These are phyloP conservation scores for Aleiodes alternator DNA, from an alignment of 2,888 invertebrate genomes.

Conservation along the genomic window DNA sequence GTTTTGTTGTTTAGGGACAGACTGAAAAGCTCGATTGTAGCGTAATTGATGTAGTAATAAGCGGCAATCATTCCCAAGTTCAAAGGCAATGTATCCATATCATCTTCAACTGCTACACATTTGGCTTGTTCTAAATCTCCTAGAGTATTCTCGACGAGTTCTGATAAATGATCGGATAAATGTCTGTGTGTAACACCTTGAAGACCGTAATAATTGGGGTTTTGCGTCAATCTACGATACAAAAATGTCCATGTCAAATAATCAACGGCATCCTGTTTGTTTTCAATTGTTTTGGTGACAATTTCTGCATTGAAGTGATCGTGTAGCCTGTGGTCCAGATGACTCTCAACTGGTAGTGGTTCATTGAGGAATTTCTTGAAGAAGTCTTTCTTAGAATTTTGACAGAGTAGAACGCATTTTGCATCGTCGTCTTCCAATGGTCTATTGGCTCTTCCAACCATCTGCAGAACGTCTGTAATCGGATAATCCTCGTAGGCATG, in stretches of 20 bases:
- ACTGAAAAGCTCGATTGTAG: slow-evolving; percentile 98
- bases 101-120: slow-evolving; percentile 98
- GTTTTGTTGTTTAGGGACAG: slow-evolving; percentile 97
- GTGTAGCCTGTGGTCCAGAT: slow-evolving; percentile 97
- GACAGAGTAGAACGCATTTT: slow-evolving; percentile 97
- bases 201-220: slow-evolving; percentile 99
- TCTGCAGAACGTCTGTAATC: slow-evolving; percentile 96
- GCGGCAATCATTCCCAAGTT: slow-evolving; percentile 99
- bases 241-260: slow-evolving; percentile 99
- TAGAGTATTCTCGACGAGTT: slow-evolving; percentile 96
- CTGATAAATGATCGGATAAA: slow-evolving; percentile 98
- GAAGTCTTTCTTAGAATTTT: slow-evolving; percentile 98
- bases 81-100: slow-evolving; percentile 96
- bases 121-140: slow-evolving; percentile 96
- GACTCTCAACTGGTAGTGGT: slow-evolving; percentile 97
- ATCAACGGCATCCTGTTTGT: slow-evolving; percentile 99
- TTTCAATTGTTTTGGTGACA: slow-evolving; percentile 99
- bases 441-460: slow-evolving; percentile 97
- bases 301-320: slow-evolving; percentile 99
- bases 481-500: slow-evolving; percentile 98
- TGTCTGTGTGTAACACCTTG: slow-evolving; percentile 98
- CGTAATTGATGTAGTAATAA: slow-evolving; percentile 99
- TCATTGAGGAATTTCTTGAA: slow-evolving; percentile 99
- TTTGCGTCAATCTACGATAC: slow-evolving; percentile 97
- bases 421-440: slow-evolving; percentile 94